Evolutionary conservation across 2,888 invertebrate genomes (phyloP), one percentile per base, ranked within the genome.

Genomic region (Crossocerus cetratus): DNA sequence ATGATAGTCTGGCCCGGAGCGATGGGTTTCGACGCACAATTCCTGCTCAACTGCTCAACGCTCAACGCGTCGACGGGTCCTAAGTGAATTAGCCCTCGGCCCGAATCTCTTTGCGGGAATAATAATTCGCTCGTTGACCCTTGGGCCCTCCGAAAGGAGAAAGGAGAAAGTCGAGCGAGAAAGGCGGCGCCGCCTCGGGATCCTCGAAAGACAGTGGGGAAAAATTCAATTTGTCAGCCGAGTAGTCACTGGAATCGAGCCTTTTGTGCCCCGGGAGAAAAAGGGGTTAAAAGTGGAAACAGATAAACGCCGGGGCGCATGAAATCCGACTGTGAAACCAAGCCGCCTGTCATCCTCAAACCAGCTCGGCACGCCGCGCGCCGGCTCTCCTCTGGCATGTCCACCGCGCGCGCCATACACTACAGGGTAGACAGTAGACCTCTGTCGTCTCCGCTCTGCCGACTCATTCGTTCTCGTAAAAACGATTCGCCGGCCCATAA

Each of bases 211-310:
- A 44, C 57, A 23, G 44, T 8, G 16, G 61, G 22, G 60, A 68
- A 59, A 55, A 68, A 68, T 72, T 65, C 63, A 61, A 72, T 72
- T 64, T 71, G 64, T 71, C 63, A 53, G 22, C n/a, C 20, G 55
- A 21, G 32, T 66, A 43, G 43, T 45, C 14, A 49, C 20, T 3
- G 21, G 32, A 20, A 74, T 72, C 56, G 60, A 68, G 53, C 58
- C 56, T 56, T 55, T 56, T 18, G 16, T 13, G 14, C 44, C 14
- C 2, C 21, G 18, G n/a, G 49, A 14, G 13, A 22, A 16, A 18
- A 64, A 44, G 61, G 68, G 45, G 44, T 62, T 60, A 55, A 61
- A 49, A 44, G 14, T 20, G 21, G 58, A 55, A 55, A 55, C 42
- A 18, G 43, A 42, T 43, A 20, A 59, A 59, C 44, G 61, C 49